phyloP scores from a whole-genome alignment of 2,888 invertebrate genomes.

The Sialis lutaria region DNA sequence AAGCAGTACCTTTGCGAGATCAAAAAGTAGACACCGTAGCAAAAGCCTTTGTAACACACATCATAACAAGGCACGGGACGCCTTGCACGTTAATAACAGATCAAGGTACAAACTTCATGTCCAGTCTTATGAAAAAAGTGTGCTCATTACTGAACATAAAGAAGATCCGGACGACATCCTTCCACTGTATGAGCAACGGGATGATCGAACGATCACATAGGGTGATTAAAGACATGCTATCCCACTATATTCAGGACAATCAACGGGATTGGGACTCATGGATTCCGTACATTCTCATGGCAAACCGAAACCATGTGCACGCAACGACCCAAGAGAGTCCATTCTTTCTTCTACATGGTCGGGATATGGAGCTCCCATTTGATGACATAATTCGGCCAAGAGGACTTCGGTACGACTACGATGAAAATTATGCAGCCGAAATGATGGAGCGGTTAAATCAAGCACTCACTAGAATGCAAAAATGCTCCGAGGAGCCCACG shows the following conservation, averaged over 20 bases:
- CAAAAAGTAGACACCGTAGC: no score
- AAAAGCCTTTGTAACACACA: no score
- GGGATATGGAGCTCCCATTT: conserved; percentile 6
- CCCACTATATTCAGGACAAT: conserved; percentile 12
- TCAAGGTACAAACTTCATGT: no score
- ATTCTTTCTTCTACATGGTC: conserved; percentile 7
- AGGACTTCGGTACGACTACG: background rate
- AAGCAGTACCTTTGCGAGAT: no score
- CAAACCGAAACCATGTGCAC: conserved; percentile 4
- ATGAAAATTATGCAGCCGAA: background rate
- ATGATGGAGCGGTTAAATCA: background rate
- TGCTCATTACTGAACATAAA: no score
- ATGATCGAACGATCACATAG: conserved; percentile 16
- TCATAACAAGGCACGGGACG: no score
- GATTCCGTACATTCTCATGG: conserved; percentile 14
- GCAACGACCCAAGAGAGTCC: conserved; percentile 8
- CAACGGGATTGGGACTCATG: conserved; percentile 15
- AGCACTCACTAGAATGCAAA: background rate
- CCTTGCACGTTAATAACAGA: no score
- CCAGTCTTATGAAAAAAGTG: no score
- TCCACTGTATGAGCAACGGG: conserved; percentile 16
- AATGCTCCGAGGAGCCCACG: background rate
- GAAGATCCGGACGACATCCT: no score
- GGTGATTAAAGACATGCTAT: conserved; percentile 13
- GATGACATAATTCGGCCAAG: conserved; percentile 1